Conservation (phyloP, 2,888 invertebrate species). For the Erpobdella octoculata region DNA sequence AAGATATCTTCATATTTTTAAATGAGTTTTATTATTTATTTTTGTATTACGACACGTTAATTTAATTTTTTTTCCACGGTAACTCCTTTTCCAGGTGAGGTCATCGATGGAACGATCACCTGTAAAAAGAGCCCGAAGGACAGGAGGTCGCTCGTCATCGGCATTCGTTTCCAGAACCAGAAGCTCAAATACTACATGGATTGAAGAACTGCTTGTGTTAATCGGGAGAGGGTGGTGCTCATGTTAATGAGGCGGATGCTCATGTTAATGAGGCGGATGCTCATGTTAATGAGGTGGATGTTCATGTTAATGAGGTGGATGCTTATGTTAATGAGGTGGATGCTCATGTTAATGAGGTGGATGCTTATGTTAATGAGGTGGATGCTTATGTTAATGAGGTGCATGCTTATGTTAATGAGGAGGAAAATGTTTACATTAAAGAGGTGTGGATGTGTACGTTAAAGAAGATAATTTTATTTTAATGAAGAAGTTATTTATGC, state of each 20-base stretch:
- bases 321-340: neutral
- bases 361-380: neutral
- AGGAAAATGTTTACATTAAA: too few species aligned
- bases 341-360: neutral
- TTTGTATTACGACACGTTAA: too few species aligned
- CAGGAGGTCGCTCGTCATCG: conserved; percentile 42
- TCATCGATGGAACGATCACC: conserved; percentile 63
- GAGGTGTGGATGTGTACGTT: too few species aligned
- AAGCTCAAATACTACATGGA: conserved; percentile 4
- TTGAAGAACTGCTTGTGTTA: neutral
- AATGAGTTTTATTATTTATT: too few species aligned
- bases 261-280: neutral
- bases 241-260: neutral
- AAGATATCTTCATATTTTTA: too few species aligned
- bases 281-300: conserved; percentile 9
- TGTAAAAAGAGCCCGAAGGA: conserved; percentile 69
- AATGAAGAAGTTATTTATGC: too few species aligned
- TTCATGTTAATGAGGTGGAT: conserved; percentile 5
- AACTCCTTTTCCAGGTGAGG: conserved; percentile 57
- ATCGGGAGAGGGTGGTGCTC: neutral
- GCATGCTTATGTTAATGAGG: conserved; percentile 3
- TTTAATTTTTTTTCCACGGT: too few species aligned
- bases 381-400: conserved; percentile 2
- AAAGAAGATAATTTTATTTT: too few species aligned
- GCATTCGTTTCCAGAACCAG: conserved; percentile 4